Conservation (phyloP, 2,113 vertebrate species). For the Odocoileus hemionus region DNA sequence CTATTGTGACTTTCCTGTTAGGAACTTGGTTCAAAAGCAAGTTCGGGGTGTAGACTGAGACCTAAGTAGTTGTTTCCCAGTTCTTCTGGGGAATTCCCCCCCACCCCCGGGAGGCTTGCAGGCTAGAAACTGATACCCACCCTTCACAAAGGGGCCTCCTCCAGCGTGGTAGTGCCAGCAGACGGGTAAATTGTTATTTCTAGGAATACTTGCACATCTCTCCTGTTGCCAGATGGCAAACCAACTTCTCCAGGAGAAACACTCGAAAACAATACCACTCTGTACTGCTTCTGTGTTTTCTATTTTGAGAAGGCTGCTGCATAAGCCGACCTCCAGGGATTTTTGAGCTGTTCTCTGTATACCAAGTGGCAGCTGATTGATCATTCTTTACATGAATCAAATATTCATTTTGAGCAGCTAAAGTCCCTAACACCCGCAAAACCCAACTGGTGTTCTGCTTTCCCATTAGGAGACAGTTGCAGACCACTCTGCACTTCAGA, state of each 20-base stretch:
- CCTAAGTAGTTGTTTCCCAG: background rate
- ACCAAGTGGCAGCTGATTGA: background rate
- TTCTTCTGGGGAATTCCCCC: background rate
- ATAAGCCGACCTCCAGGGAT: background rate
- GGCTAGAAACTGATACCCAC: background rate
- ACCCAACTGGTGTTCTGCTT: background rate
- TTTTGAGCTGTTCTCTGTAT: background rate
- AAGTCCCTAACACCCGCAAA: background rate
- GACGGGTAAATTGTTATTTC: background rate
- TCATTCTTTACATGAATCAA: background rate
- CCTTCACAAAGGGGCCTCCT: background rate
- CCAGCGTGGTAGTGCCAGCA: background rate
- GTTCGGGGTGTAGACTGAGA: background rate
- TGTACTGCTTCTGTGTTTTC: background rate
- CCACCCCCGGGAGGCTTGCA: accelerated
- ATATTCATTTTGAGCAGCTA: background rate
- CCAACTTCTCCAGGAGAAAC: background rate
- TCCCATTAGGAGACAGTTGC: constrained; percentile 7
- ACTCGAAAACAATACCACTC: background rate
- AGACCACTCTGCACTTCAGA: background rate
- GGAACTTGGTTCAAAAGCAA: background rate
- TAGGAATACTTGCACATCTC: constrained; percentile 20
- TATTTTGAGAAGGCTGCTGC: constrained; percentile 2
- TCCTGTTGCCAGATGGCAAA: background rate
- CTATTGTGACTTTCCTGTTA: background rate